Base-by-base conservation (phyloP, 2,797 vertebrate genomes). In the Tenualosa ilisha region DNA sequence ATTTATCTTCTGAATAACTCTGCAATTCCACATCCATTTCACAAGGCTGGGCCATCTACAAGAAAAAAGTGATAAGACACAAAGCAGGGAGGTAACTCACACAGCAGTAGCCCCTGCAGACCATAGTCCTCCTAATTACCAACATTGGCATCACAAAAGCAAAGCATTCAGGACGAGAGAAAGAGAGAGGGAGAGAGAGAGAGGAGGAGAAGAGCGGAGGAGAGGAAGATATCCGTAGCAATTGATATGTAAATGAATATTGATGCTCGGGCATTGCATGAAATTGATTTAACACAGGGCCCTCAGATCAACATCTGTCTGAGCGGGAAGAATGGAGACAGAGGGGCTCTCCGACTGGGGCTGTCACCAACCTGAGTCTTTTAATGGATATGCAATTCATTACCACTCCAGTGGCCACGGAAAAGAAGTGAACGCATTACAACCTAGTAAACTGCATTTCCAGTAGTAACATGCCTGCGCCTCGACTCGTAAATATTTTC, bases 351-450 rank as follows among this genome's bases (percentile, higher is more conserved):
- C 82, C 75, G 40, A 68, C 72, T 65, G n/a, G 46, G 20, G 49
- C 49, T 3, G 20, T 61, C 9, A 61, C 84, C 53, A 68, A 50
- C 63, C 61, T 63, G 43, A 56, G 17, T 26, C 83, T 51, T 87
- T 86, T 86, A 75, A 87, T 72, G 83, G 85, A 81, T 86, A 50
- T 50, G 65, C 84, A 83, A 81, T 87, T 89, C 84, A 88, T 89
- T 86, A 86, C 72, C 20, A 22, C 72, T 46, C 37, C 37, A 11
- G 6, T 22, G 72, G 40, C 15, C 6, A 65, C 17, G 65, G 63
- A 84, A 86, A 17, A 72, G 12, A 72, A 17, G 65, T 3, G 65
- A 72, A 17, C 40, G 40, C 40, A 79, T 79, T 43, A 46, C 72
- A 46, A 8, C 72, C 9, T 20, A 46, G 37, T 8, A 46, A 46